Evolutionary conservation across 1,140 invertebrate species (phyloP).

Genomic region (Luehdorfia chinensis): DNA sequence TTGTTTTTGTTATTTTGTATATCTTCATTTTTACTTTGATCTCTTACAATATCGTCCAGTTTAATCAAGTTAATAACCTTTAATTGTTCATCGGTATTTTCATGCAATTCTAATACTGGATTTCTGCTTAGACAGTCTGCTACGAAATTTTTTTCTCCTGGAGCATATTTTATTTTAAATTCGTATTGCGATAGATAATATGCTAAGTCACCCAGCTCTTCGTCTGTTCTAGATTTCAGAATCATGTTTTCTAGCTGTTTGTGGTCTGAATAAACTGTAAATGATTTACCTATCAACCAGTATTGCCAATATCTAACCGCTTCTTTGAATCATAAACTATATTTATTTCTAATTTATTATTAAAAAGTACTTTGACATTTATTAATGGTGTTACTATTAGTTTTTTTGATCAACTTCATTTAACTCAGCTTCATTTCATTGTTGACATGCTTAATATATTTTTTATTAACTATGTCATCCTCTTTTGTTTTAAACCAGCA

Average conservation of each 20-base stretch:
- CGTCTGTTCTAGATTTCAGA: not conserved
- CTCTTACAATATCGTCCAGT: constrained; percentile 38
- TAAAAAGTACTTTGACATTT: no score
- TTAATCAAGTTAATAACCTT: constrained; percentile 45
- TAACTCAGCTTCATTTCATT: no score
- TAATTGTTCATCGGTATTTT: constrained; percentile 31
- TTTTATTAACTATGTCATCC: no score
- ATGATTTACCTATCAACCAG: no score
- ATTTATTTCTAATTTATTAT: constrained; percentile 22
- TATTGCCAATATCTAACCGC: constrained; percentile 57
- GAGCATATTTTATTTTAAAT: constrained; percentile 22
- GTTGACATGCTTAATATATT: no score
- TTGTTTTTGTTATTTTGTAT: constrained; percentile 29
- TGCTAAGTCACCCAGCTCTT: not conserved
- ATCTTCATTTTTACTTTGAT: constrained; percentile 41
- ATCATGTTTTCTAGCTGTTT: not conserved
- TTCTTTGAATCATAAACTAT: constrained; percentile 52
- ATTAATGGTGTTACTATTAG: no score
- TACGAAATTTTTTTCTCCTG: constrained; percentile 38
- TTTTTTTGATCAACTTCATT: no score
- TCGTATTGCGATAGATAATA: constrained; percentile 19
- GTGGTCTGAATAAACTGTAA: constrained; percentile 52
- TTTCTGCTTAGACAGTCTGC: constrained; percentile 42
- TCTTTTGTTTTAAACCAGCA: constrained; percentile 20
- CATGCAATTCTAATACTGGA: constrained; percentile 19